A percentile compares a stretch with the other conserved stretches of the same genome.
Evolutionary conservation across 2,888 invertebrate genomes (phyloP).

Genomic region (Microchrysa polita): DNA sequence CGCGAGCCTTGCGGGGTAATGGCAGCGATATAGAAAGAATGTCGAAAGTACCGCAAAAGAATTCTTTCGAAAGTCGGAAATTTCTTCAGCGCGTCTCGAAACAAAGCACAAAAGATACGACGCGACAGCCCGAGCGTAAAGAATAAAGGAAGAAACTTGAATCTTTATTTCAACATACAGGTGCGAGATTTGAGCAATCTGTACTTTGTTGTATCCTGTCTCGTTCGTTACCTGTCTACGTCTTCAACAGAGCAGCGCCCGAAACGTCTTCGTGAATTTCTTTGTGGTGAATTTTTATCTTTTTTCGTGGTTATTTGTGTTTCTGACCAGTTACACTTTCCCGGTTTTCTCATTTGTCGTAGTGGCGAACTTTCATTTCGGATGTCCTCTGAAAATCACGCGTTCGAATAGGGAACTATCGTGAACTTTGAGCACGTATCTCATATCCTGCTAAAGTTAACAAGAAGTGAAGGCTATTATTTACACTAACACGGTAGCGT

Average conservation of each 20-base stretch:
- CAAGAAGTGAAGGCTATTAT: constrained; percentile 38
- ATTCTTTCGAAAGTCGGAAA: background rate
- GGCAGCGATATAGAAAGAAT: background rate
- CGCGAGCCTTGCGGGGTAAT: background rate
- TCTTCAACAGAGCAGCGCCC: no score
- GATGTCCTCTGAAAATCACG: background rate
- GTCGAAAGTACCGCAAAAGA: background rate
- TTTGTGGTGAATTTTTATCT: background rate
- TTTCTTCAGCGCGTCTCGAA: background rate
- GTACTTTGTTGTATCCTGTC: no score
- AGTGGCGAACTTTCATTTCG: background rate
- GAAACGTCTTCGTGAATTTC: background rate
- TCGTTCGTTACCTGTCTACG: no score
- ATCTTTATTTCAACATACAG: no score
- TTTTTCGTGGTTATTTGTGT: background rate
- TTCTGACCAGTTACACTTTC: no score
- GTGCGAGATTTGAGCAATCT: no score
- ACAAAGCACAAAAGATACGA: no score
- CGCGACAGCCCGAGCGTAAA: no score
- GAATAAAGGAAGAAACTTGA: no score
- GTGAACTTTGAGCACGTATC: constrained; percentile 34
- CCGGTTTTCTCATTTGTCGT: constrained; percentile 17
- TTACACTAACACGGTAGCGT: constrained; percentile 37
- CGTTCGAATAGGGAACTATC: background rate
- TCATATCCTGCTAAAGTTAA: constrained; percentile 34